Base-by-base conservation (phyloP, 1,140 invertebrate genomes). In the Tetramorium parvispinum region DNA sequence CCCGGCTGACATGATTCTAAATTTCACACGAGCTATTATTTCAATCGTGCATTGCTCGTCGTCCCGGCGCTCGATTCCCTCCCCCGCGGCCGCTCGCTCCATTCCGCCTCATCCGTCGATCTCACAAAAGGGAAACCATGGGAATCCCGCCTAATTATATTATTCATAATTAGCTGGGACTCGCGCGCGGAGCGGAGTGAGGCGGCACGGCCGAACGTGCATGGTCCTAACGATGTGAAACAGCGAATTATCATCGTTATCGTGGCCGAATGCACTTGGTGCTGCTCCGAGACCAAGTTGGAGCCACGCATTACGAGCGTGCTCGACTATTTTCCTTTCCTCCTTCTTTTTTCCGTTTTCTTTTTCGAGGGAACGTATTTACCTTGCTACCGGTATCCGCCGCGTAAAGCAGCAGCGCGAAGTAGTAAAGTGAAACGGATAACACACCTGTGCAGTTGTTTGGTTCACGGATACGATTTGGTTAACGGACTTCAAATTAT, bases 91-190 rank as follows among this genome's bases (percentile, higher is more conserved):
- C 63, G 49, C 32, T 65, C 32, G 43, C 27, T 75, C 57, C 57
- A 46, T 83, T 83, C 55, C 32, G 57, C 65, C 57, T 63, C 63
- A 24, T 16, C 53, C 53, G 51, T 78, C 53, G 85, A 61, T 86
- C 87, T 70, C 87, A 88, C 91, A 91, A 92, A 90, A 92, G 91
- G 88, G 87, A 93, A 93, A 93, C 85, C 85, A 88, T 90, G 91
- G 86, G 89, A 93, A 93, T 88, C 87, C 87, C 87, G 85, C 65
- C 90, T 88, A 89, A 93, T 92, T 91, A 88, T 90, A 91, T 91
- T 91, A 93, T 93, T 92, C 88, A 88, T 93, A 93, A 93, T 93
- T 93, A 92, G 88, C 81, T 32, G 51, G 63, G 85, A 85, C 51
- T 40, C 61, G 43, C 40, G 75, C 40, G 75, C 65, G 65, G 63